A percentile compares a stretch with the other conserved stretches of the same genome.
Conservation (phyloP, 1,140 invertebrate species). For the Drosophila sproati region DNA sequence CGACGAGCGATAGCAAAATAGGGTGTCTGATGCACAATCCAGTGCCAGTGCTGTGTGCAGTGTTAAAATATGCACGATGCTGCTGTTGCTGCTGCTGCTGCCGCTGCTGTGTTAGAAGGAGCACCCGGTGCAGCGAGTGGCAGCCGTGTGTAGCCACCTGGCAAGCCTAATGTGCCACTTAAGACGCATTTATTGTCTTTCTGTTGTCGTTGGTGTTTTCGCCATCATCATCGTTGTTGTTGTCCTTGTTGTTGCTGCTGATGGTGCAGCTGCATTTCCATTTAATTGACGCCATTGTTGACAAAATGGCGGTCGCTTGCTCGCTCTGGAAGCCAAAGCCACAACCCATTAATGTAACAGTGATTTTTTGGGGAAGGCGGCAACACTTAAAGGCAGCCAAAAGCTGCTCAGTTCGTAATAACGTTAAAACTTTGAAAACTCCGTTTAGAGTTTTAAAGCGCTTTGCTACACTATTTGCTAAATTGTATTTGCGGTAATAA, state of each 20-base stretch:
- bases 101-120: not conserved
- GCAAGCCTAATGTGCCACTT: constrained; percentile 79
- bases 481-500: constrained; percentile 6
- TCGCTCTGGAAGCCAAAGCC: constrained; percentile 43
- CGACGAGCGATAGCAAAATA: constrained; percentile 44
- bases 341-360: constrained; percentile 70
- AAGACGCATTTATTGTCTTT: constrained; percentile 82
- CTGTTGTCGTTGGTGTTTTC: constrained; percentile 3
- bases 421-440: constrained; percentile 38
- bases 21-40: constrained; percentile 38
- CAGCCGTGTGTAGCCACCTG: constrained; percentile 47
- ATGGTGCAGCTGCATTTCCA: constrained; percentile 68
- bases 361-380: constrained; percentile 16
- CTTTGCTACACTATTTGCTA: not conserved
- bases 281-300: constrained; percentile 82
- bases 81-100: not conserved
- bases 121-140: constrained; percentile 47
- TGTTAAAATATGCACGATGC: no score
- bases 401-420: constrained; percentile 41
- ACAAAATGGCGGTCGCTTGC: constrained; percentile 75
- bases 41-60: not conserved
- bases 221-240: not conserved
- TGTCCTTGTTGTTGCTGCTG: constrained; percentile 36
- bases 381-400: constrained; percentile 21
- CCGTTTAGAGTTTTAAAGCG: constrained; percentile 1